Evolutionary conservation across 2,888 invertebrate species (phyloP), one percentile per base, ranked within the genome.

Genomic region (Ditylenchus weischeri): DNA sequence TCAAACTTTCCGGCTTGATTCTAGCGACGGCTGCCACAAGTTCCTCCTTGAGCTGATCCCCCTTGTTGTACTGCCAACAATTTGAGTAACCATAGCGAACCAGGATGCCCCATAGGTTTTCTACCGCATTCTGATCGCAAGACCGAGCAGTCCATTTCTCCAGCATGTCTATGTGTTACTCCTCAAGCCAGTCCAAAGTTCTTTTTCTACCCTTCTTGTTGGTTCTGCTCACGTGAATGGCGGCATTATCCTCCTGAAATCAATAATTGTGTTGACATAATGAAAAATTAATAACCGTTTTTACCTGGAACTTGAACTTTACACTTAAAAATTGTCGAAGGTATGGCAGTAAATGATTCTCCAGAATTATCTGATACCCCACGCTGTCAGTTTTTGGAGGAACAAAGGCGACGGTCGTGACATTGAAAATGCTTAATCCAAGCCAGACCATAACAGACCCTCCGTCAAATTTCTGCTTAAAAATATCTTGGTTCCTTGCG

Each of bases 381-480:
- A 21, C 15, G 21, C 43, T 49, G 29, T 72, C 68, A 64, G 70
- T 69, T 6, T 47, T 50, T 0, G n/a, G 15, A 3, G 63, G 35
- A 36, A 64, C 19, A 35, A 69, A 60, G 3, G 64, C 57, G 10
- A 73, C 48, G 0, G 69, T 47, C 10, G 60, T 23, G 21, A 23
- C 11, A 6, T 13, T 13, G 54, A 54, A 54, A 21, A 5, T 15
- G 23, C 48, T 60, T 47, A 76, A 69, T 3, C 64, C 69, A 7
- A 59, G 72, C 76, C 76, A 78, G 15, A 70, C 49, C 76, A 77
- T 78, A 8, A 77, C 60, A 8, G 57, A 57, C 19, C 79, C 78
- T 21, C 78, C 76, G 23, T 79, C 72, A 11, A 38, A 38, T 6
- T 38, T 38, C 38, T 11, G 38, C 38, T 38, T 76, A 70, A 23